Evolutionary conservation across 2,888 invertebrate genomes (phyloP).

Genomic region (Parochlus steinenii): DNA sequence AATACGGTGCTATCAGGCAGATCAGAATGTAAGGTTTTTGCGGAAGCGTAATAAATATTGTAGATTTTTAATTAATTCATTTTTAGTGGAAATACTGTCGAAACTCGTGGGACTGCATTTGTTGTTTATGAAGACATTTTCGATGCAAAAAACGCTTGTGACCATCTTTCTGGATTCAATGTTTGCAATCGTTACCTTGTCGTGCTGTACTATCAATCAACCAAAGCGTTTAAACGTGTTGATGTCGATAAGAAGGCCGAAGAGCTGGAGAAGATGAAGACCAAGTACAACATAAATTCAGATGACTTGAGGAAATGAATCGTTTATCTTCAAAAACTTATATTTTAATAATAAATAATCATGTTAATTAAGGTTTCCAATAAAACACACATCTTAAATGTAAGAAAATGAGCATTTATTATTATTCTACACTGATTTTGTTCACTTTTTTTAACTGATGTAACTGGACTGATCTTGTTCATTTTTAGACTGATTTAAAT

Average conservation of each 20-base stretch:
- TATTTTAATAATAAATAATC: not conserved
- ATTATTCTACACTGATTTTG: not conserved
- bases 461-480: not conserved
- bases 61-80: constrained; percentile 13
- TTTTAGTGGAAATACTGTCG: constrained; percentile 87
- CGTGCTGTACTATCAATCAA: constrained; percentile 95
- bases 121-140: constrained; percentile 99
- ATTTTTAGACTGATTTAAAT: not conserved
- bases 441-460: too few relatives aligned
- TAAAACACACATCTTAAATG: constrained; percentile 1
- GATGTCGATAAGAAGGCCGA: constrained; percentile 93
- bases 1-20: constrained; percentile 97
- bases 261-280: constrained; percentile 87
- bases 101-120: constrained; percentile 96
- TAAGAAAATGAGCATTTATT: constrained; percentile 1
- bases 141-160: constrained; percentile 99
- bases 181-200: constrained; percentile 97
- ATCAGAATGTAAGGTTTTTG: constrained; percentile 74
- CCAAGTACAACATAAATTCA: constrained; percentile 72
- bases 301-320: constrained; percentile 34
- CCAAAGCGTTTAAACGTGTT: constrained; percentile 88
- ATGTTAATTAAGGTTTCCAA: not conserved
- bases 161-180: constrained; percentile 96
- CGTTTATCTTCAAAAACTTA: not conserved
- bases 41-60: not conserved